Evolutionary conservation across 2,797 vertebrate species (phyloP), one percentile per base, ranked within the genome.

Genomic region (Etheostoma perlongum): DNA sequence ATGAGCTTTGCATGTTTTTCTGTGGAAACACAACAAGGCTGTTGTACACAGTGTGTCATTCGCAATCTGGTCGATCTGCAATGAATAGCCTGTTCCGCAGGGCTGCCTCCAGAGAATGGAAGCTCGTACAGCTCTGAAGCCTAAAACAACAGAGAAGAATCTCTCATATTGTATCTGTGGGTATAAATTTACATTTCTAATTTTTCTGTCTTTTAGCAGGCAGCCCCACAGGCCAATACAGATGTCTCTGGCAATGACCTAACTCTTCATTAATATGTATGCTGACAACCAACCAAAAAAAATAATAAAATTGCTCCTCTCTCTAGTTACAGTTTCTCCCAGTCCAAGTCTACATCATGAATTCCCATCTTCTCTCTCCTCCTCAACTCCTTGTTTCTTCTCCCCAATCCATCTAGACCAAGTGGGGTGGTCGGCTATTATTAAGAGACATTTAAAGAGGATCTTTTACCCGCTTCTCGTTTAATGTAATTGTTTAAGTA

Each of bases 261-360:
- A 85, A 92, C 87, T 90, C 88, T 92, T 93, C 92, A 94, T 95
- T 93, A 94, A 94, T 93, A 95, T 95, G 93, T 89, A 95, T 92
- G 92, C 88, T 90, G 92, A 94, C 92, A 94, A 93, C 83, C 87
- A 69, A 90, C 89, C 90, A 91, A 90, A 92, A 92, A 88, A 87
- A 91, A 93, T 91, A 88, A 88, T 90, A 88, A 87, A 91, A 93
- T 89, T 87, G 85, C 84, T 81, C 73, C 68, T 91, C 90, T 90
- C 90, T 90, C 84, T 63, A 72, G 86, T 92, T 92, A 88, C 89
- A 84, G 76, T 80, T 83, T 90, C 85, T 83, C 77, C 67, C 66
- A 76, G 74, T 79, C 89, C 80, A 81, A 84, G 78, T 76, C 86
- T 61, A 80, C 83, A 86, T 89, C 87, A 82, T 27, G 59, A 87